Base-by-base conservation (phyloP, 2,888 invertebrate genomes). In the Opisthograptis luteolata region DNA sequence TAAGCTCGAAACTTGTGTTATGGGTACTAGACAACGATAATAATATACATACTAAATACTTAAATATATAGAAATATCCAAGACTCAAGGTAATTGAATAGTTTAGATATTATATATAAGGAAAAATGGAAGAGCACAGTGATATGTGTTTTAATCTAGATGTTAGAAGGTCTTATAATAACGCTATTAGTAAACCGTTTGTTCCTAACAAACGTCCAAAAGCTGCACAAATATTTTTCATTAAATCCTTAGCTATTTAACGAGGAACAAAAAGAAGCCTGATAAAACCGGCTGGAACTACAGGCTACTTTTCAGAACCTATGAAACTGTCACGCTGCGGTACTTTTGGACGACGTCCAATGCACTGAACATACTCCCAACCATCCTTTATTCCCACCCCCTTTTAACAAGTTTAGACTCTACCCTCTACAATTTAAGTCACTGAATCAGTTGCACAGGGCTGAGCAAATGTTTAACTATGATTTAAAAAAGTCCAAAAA, bases 261-360 rank as follows among this genome's bases (percentile, higher is more conserved):
- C 17, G 27, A 36, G 20, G 8, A 14, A 10, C 35, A 20, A 52
- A 62, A 60, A 66, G 62, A 66, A 63, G 58, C 42, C 46, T 47
- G 40, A 2, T 60, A 56, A 56, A 68, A 68, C 66, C 61, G 60
- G 63, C 55, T 57, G 36, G 58, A 41, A 55, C 34, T 66, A 72
- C 70, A 63, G 60, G 69, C 72, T 64, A 76, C 74, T 79, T 76
- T 73, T 77, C 72, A 73, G 64, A 56, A 58, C 65, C 68, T 68
- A 73, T 74, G 76, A 67, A 76, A 73, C 73, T 73, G 78, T 78
- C 75, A 66, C 64, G 60, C 48, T 60, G 69, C 46, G 73, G 73
- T 63, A 19, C 40, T 54, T 64, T 72, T 70, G 71, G 70, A 55
- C 53, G 30, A 41, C 46, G 20, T 49, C 56, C 56, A 60, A 60